phyloP scores from a whole-genome alignment of 1,140 invertebrate species.

The Neuroterus valhalla region DNA sequence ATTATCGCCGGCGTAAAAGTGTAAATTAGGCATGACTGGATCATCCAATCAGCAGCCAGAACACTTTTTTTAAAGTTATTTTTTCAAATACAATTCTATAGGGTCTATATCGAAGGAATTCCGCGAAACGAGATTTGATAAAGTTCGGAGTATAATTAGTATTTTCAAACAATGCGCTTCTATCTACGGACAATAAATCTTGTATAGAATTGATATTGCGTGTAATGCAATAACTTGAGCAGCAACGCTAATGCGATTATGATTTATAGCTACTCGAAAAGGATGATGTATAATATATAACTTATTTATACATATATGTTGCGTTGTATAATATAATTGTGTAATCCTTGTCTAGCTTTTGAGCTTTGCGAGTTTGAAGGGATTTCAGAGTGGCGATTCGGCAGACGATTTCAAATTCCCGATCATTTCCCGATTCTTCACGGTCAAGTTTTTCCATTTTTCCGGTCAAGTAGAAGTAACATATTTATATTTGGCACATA shows the following conservation, averaged over 20 bases:
- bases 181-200: not conserved
- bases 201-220: not conserved
- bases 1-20: not conserved
- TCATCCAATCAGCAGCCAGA: not conserved
- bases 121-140: not conserved
- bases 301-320: too few relatives aligned
- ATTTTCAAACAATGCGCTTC: not conserved
- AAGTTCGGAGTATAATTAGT: slow-evolving; percentile 1
- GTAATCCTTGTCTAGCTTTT: too few relatives aligned
- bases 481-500: too few relatives aligned
- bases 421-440: too few relatives aligned
- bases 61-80: not conserved
- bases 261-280: not conserved
- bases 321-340: too few relatives aligned
- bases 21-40: not conserved
- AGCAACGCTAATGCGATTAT: not conserved
- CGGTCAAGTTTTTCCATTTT: too few relatives aligned
- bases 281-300: too few relatives aligned
- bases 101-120: not conserved
- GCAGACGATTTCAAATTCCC: too few relatives aligned
- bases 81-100: not conserved
- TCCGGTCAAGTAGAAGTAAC: too few relatives aligned
- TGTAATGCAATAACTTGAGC: not conserved
- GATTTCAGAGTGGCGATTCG: too few relatives aligned
- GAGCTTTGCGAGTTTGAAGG: too few relatives aligned